phyloP scores from a whole-genome alignment of 2,888 invertebrate species.

The Hypolimnas misippus region DNA sequence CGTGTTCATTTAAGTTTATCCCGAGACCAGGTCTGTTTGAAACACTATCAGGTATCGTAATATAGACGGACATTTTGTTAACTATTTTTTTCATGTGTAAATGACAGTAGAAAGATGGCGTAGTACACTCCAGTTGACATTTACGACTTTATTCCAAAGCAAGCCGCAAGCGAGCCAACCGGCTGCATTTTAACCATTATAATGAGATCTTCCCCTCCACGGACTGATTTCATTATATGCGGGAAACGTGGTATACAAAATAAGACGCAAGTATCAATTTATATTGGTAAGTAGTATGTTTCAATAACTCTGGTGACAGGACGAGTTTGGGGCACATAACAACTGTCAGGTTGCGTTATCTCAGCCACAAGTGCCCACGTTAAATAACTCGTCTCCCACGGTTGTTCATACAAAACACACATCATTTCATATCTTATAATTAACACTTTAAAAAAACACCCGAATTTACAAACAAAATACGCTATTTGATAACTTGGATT shows the following conservation, averaged over 20 bases:
- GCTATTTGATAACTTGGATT: no score
- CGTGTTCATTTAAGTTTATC: conserved; percentile 16
- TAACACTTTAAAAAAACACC: neutral
- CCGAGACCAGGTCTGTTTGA: conserved; percentile 12
- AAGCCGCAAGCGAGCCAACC: conserved; percentile 65
- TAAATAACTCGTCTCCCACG: conserved; percentile 63
- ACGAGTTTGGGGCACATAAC: conserved; percentile 71
- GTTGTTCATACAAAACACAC: conserved; percentile 50
- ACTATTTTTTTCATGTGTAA: conserved; percentile 52
- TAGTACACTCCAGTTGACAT: conserved; percentile 76
- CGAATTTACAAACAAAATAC: no score
- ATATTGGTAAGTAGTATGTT: conserved; percentile 58
- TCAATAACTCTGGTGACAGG: conserved; percentile 70
- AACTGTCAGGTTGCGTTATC: conserved; percentile 74
- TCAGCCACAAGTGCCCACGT: conserved; percentile 61
- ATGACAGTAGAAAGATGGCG: conserved; percentile 73
- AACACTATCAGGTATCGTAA: conserved; percentile 56
- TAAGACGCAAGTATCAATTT: conserved; percentile 55
- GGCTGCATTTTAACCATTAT: conserved; percentile 67
- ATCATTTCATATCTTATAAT: neutral
- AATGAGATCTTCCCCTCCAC: conserved; percentile 60
- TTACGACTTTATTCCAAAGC: conserved; percentile 82
- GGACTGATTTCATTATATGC: conserved; percentile 37
- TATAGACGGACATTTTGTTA: conserved; percentile 59
- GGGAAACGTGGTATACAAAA: conserved; percentile 44